phyloP scores from a whole-genome alignment of 2,113 vertebrate species.

The Rattus norvegicus region GRCr8 NC_086034.1:55693501-55694000 shows the following conservation, averaged over 20 bases:
- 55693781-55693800: no score
- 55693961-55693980: neutral
- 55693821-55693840: no score
- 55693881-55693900: neutral
- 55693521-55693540: neutral
- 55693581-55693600: neutral
- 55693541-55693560: neutral
- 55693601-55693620: neutral
- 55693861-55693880: neutral
- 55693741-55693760: no score
- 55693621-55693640: no score
- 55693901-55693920: neutral
- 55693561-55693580: accelerated
- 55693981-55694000: neutral
- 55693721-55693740: neutral
- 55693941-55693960: neutral
- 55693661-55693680: neutral
- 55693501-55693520: neutral
- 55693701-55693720: neutral
- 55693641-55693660: neutral
- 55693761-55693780: neutral
- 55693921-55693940: neutral
- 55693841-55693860: neutral
- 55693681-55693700: neutral
- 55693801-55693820: no score